Evolutionary conservation across 2,888 invertebrate genomes (phyloP), one percentile per base, ranked within the genome.

Genomic region (Erebia ligea): DNA sequence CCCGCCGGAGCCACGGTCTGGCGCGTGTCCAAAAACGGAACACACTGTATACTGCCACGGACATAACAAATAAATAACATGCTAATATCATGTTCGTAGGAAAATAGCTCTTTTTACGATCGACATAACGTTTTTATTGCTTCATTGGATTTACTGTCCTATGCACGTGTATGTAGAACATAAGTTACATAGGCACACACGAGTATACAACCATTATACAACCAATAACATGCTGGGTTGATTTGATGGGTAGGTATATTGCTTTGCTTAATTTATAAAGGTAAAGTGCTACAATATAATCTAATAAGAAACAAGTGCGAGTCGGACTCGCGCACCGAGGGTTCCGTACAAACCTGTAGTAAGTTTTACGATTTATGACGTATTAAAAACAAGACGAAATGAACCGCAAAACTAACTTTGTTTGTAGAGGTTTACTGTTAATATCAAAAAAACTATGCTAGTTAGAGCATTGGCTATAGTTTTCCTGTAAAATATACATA

Each of bases 11-110:
- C 70, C 68, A 78, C 79, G 79, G 82, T 82, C 82, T 86, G 86
- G 86, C 86, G 77, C 69, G 63, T 62, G 70, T 81, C 86, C 86
- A 86, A 82, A 80, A 77, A 77, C 80, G 79, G 80, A 77, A 79
- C 73, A 70, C 25, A 25, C 52, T 71, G 58, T 74, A 73, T 61
- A 72, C 70, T 50, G 54, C 40, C 56, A 34, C 62, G n/a, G 59
- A 67, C 50, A 63, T 17, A 19, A 19, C 64, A 59, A 69, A 69
- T 57, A 59, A 52, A 42, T 50, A n/a, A 54, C 69, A 57, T 13
- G 48, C 17, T 25, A 25, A 59, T 19, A 48, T 50, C 21, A 63
- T 48, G n/a, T 13, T 8, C 40, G 52, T 34, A 64, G 11, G 34
- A 40, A 50, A 34, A 52, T 42, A 69, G 17, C 50, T 45, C 17